Evolutionary conservation across 2,113 vertebrate genomes (phyloP).

Genomic region (Trinectes maculatus): DNA sequence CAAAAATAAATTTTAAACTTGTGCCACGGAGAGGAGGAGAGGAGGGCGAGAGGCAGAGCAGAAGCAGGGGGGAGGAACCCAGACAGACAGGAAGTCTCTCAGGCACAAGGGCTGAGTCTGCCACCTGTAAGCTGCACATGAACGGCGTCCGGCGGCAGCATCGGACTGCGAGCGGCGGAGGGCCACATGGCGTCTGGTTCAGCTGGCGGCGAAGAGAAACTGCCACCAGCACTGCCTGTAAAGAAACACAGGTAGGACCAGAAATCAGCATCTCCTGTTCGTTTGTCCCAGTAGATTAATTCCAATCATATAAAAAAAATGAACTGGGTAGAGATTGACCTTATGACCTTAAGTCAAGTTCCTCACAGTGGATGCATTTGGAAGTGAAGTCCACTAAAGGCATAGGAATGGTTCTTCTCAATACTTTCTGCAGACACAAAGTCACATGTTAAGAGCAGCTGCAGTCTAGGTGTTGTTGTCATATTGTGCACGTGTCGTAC

Average conservation of each 20-base stretch:
- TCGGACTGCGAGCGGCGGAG: conserved; percentile 13
- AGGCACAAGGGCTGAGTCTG: conserved; percentile 5
- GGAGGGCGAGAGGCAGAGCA: neutral
- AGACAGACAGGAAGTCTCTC: conserved; percentile 27
- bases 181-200: conserved; percentile 56
- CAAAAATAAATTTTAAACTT: neutral
- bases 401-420: no score
- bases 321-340: no score
- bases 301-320: no score
- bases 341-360: no score
- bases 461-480: no score
- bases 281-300: neutral
- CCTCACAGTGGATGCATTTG: no score
- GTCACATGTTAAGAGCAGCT: no score
- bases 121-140: conserved; percentile 28
- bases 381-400: no score
- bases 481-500: neutral
- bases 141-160: conserved; percentile 19
- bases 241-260: conserved; percentile 78
- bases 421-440: no score
- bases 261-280: neutral
- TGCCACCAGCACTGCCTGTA: conserved; percentile 73
- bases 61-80: conserved; percentile 29
- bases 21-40: neutral
- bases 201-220: conserved; percentile 5